Evolutionary conservation across 2,797 vertebrate species (phyloP).

Genomic region (Buphagus erythrorhynchus): DNA sequence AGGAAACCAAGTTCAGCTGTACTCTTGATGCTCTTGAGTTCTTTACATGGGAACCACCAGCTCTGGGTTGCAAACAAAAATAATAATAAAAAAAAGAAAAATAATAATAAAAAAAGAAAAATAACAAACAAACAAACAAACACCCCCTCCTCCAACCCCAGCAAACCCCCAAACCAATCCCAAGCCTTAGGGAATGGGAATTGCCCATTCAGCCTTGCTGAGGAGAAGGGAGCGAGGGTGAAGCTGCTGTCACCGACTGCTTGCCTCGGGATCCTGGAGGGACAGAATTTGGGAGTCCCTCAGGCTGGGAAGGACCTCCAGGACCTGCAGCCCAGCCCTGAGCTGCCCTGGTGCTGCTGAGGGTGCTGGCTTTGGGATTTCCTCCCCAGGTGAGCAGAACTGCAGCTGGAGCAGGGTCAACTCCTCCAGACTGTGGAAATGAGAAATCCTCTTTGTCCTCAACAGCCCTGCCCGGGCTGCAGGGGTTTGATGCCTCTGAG

Average conservation of each 20-base stretch:
- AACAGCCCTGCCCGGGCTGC: neutral
- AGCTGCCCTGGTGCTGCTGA: neutral
- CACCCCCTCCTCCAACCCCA: no score
- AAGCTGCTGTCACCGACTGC: fast-evolving
- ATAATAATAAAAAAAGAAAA: no score
- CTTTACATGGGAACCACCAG: no score
- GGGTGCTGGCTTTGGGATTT: neutral
- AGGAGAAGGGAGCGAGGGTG: fast-evolving
- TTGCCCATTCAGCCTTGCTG: neutral
- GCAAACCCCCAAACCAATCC: neutral
- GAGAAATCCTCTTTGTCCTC: fast-evolving
- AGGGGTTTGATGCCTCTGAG: neutral
- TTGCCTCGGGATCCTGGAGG: neutral
- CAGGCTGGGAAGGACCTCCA: neutral
- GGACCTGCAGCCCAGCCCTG: fast-evolving
- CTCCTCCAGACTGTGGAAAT: fast-evolving
- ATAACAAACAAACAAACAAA: no score
- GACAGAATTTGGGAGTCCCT: fast-evolving
- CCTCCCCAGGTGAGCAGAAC: fast-evolving
- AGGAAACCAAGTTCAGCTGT: no score
- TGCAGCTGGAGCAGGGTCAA: fast-evolving
- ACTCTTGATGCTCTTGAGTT: no score
- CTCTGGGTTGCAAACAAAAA: no score
- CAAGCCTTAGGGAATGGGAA: fast-evolving
- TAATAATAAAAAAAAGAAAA: no score